Evolutionary conservation across 2,113 vertebrate species (phyloP), one percentile per base, ranked within the genome.

Genomic region (Hippocampus guttulatus): DNA sequence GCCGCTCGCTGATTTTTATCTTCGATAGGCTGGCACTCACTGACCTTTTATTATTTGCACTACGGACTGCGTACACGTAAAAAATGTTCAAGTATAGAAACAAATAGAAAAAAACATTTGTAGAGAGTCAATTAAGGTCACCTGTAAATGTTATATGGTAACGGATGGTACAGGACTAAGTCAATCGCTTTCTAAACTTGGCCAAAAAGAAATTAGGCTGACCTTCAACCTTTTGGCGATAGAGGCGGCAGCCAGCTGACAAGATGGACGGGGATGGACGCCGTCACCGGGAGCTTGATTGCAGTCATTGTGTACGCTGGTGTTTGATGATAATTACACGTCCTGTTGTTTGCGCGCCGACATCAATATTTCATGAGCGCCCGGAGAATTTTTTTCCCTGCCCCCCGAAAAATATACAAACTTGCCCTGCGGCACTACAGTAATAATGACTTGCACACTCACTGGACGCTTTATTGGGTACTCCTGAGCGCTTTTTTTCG

Each of bases 261-360:
- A 33, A 33, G 33, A 6, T 6, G 33, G 33, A 33, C 33, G 0
- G 5, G 5, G 33, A 6, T 33, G 33, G 88, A 81, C 81, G 73
- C 62, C 54, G 49, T 73, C 81, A 82, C 74, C 78, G 81, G 85
- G 87, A 84, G 75, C 85, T 89, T 91, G 90, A 92, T 91, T 90
- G 88, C 89, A 33, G 33, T 33, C 33, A 5, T 33, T 33, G 5
- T 33, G 84, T 87, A 75, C 79, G 81, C 80, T 78, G 79, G 74
- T 85, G 86, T 89, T 85, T 90, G 87, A 91, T 91, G 88, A 91
- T 92, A 91, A 92, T 92, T 87, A 80, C 82, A 91, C 81, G 85
- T 87, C 80, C 81, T 81, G 88, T 85, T 90, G 87, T 90, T 91
- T 87, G 75, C 79, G 60, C 23, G 23, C 73, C 64, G 67, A 66